Evolutionary conservation across 2,888 invertebrate species (phyloP).

Genomic region (Crioceris asparagi): DNA sequence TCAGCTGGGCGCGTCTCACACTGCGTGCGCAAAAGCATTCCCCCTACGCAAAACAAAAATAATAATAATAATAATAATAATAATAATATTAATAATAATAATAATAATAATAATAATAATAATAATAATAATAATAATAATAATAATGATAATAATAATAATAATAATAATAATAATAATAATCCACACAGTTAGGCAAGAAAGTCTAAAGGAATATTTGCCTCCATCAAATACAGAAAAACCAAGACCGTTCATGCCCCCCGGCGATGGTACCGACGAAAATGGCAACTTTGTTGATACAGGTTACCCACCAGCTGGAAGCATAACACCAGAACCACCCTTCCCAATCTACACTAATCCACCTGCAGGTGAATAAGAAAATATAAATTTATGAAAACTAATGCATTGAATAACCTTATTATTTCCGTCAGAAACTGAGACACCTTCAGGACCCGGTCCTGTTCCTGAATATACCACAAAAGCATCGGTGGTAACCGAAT

Average conservation of each 20-base stretch:
- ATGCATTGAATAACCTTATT: not conserved
- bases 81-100: no score
- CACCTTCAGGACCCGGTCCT: conserved; percentile 12
- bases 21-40: no score
- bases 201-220: conserved; percentile 43
- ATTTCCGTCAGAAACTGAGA: conserved; percentile 18
- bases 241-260: conserved; percentile 55
- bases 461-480: not conserved
- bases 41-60: no score
- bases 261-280: conserved; percentile 11
- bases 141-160: no score
- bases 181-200: conserved; percentile 58
- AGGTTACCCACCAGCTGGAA: conserved; percentile 31
- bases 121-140: no score
- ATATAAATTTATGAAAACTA: no score
- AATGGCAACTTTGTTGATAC: conserved; percentile 19
- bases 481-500: conserved; percentile 2
- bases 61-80: no score
- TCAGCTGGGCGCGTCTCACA: no score
- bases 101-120: no score
- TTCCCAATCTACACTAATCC: conserved; percentile 29
- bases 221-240: conserved; percentile 53
- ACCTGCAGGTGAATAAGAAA: conserved; percentile 3
- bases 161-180: no score
- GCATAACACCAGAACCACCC: conserved; percentile 32